These are phyloP conservation scores for Herpailurus yagouaroundi DNA, from an alignment of 2,113 vertebrate species.

Conservation along the genomic window DNA sequence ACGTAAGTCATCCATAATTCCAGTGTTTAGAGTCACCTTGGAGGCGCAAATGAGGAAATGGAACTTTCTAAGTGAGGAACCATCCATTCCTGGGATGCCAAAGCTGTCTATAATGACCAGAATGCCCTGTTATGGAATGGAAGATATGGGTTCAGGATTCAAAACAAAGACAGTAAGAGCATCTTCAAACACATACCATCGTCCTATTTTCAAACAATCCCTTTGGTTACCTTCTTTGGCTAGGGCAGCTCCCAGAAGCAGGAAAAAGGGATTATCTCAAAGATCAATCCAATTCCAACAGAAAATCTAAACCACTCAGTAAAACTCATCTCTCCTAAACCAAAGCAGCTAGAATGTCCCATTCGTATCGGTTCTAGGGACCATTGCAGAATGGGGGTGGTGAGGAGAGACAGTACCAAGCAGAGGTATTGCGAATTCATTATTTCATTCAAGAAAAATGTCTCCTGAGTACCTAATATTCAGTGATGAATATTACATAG, in stretches of 20 bases:
- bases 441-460: constrained; percentile 31
- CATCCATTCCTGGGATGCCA: not conserved
- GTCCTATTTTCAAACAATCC: not conserved
- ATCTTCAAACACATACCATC: not conserved
- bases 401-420: not conserved
- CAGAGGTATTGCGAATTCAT: not conserved
- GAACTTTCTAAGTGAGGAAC: not conserved
- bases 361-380: not conserved
- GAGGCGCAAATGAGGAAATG: not conserved
- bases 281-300: not conserved
- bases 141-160: not conserved
- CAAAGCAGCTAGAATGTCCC: not conserved
- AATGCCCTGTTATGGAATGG: not conserved
- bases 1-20: not conserved
- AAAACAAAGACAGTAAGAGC: not conserved
- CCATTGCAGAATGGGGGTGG: rapidly evolving
- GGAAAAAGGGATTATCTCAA: not conserved
- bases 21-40: not conserved
- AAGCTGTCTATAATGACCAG: not conserved
- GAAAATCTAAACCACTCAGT: not conserved
- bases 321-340: not conserved
- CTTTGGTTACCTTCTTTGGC: not conserved
- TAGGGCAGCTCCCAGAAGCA: not conserved
- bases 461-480: not conserved
- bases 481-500: not conserved